Conservation (phyloP, 2,797 vertebrate species). For the Malacoctenus gilli region DNA sequence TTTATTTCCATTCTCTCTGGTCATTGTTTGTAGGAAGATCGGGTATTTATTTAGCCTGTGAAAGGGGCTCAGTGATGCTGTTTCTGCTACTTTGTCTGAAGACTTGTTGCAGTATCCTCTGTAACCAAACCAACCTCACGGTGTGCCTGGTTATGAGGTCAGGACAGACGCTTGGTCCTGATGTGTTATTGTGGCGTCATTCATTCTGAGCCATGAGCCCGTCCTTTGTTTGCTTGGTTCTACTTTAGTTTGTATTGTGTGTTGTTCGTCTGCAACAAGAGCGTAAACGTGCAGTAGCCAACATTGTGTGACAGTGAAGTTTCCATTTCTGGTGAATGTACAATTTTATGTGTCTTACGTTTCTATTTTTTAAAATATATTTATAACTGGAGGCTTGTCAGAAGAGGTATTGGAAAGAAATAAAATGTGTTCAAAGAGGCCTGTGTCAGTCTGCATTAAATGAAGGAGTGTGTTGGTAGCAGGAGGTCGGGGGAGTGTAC, state of each 20-base stretch:
- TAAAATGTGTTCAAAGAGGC: conserved; percentile 57
- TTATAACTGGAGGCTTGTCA: conserved; percentile 72
- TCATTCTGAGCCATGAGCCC: conserved; percentile 62
- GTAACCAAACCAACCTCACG: conserved; percentile 72
- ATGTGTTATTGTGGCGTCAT: conserved; percentile 52
- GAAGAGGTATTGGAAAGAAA: conserved; percentile 52
- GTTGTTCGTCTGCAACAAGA: conserved; percentile 38
- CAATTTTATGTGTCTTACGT: conserved; percentile 68
- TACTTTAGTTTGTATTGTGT: conserved; percentile 42
- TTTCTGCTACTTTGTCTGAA: conserved; percentile 57
- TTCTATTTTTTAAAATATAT: conserved; percentile 73
- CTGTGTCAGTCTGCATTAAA: conserved; percentile 40
- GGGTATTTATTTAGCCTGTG: conserved; percentile 58
- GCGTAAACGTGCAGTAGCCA: conserved; percentile 60
- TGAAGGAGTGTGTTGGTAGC: conserved; percentile 4
- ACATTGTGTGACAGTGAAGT: conserved; percentile 48
- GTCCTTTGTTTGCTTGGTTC: conserved; percentile 45
- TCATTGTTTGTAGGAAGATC: conserved; percentile 25
- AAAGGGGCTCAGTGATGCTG: conserved; percentile 44
- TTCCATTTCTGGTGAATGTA: conserved; percentile 62
- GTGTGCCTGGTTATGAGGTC: conserved; percentile 72
- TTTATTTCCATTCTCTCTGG: conserved; percentile 30
- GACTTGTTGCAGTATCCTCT: conserved; percentile 64
- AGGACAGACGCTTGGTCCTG: conserved; percentile 57
- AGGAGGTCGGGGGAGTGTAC: background rate